Conservation (phyloP, 2,888 invertebrate species). For the Ferdinandea cuprea region DNA sequence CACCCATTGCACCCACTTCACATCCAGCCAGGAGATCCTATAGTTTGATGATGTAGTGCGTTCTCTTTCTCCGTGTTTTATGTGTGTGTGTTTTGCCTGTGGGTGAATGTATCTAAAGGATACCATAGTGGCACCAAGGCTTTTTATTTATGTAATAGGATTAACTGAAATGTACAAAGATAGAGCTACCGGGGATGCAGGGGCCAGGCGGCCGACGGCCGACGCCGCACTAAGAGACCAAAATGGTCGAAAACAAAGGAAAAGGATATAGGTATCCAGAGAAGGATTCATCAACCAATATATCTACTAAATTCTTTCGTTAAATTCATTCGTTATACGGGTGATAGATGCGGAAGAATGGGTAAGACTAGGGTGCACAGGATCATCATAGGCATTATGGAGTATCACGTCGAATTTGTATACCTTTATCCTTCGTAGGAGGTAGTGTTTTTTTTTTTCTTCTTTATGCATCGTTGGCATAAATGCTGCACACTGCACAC, state of each 20-base stretch:
- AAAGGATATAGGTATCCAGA: conserved; percentile 25
- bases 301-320: conserved; percentile 60
- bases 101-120: conserved; percentile 12
- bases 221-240: conserved; percentile 28
- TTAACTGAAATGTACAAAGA: conserved; percentile 67
- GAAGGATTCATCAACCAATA: conserved; percentile 71
- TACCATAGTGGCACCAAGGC: conserved; percentile 60
- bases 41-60: conserved; percentile 61
- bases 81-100: conserved; percentile 8
- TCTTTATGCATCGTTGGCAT: conserved; percentile 46
- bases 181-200: conserved; percentile 40
- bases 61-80: conserved; percentile 1
- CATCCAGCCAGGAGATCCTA: conserved; percentile 25
- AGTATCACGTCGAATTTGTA: conserved; percentile 72
- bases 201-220: conserved; percentile 10
- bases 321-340: conserved; percentile 62
- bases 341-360: conserved; percentile 53
- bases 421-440: conserved; percentile 58
- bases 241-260: conserved; percentile 71
- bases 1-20: not conserved
- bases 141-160: conserved; percentile 75
- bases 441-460: conserved; percentile 35
- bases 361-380: conserved; percentile 34
- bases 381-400: conserved; percentile 69
- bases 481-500: conserved; percentile 51